Conservation (phyloP, 2,113 vertebrate species). For the Dicaeum eximium region DNA sequence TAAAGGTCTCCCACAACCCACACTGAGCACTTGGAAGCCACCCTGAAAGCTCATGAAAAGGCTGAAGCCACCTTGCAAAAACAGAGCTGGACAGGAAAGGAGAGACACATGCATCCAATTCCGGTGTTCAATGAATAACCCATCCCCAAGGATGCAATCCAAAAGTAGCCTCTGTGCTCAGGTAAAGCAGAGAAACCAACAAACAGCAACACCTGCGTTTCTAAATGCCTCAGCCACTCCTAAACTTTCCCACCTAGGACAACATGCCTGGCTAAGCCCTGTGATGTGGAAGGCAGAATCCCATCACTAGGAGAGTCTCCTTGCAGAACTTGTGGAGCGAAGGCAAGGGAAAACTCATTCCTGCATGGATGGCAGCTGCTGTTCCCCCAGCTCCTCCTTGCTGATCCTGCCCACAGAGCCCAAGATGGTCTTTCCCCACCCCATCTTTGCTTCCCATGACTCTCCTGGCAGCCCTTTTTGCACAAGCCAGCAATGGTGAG, state of each 20-base stretch:
- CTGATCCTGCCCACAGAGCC: background rate
- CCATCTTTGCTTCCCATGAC: background rate
- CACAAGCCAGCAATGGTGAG: fast-evolving
- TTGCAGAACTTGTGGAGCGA: fast-evolving
- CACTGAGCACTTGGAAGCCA: background rate
- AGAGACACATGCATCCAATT: background rate
- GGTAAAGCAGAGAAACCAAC: background rate
- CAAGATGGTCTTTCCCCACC: too few species aligned
- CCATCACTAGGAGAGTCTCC: background rate
- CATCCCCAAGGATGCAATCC: background rate
- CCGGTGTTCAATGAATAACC: background rate
- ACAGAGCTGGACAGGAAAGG: background rate
- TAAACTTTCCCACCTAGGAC: background rate
- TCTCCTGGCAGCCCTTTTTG: background rate
- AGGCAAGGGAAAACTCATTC: background rate
- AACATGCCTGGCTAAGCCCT: fast-evolving
- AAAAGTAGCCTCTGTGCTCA: background rate
- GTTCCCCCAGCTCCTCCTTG: background rate
- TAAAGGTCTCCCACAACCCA: background rate
- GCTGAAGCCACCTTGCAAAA: background rate
- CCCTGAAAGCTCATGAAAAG: background rate
- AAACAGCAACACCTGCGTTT: background rate
- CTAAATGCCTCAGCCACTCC: background rate
- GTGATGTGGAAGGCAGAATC: background rate
- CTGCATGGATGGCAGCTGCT: background rate